Evolutionary conservation across 2,797 vertebrate genomes (phyloP), one percentile per base, ranked within the genome.

Genomic region (Microchirus variegatus): DNA sequence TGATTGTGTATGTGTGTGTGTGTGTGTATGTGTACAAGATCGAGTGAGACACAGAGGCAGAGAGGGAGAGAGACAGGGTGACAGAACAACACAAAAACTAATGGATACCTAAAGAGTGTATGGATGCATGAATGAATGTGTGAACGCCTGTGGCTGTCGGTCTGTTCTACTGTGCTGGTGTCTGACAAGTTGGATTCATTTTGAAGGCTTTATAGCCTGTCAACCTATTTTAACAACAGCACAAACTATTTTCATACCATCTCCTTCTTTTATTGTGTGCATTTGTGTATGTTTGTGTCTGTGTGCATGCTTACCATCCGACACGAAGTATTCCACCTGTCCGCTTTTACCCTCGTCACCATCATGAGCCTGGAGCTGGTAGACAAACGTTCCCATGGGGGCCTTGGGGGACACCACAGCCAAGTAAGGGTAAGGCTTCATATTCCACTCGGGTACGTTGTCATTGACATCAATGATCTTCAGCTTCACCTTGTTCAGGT

Each of bases 401-500:
- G 93, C 94, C 50, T 88, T 87, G 0, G 93, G 91, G 50, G 93
- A 92, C 61, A 96, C 94, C 31, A 93, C 92, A 10, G 94, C 91
- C 86, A 94, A 74, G 89, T 93, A 96, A 0, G 94, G 95, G 67
- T 92, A 94, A 0, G 94, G 95, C 68, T 93, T 89, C 95, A 96
- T 96, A 71, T 80, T 89, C 96, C 96, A 96, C 47, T 93, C 91
- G 1, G 96, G 95, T 9, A 89, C 70, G 0, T 95, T 95, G 88
- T 97, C 95, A 0, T 97, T 96, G 63, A 96, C 93, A 0, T 96
- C 96, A 11, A 88, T 90, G 77, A 95, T 94, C 26, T 88, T 94
- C 50, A 96, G 86, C 44, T 90, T 92, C 78, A 96, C 84, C 54
- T 90, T 92, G 74, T 94, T 84, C 77, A 95, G 85, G 89, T 95